Percentiles rank a stretch among this genome's conserved stretches.
These are phyloP conservation scores for Clarias laeviceps DNA, from an alignment of 2,797 vertebrate species.

Conservation along the genomic window DNA sequence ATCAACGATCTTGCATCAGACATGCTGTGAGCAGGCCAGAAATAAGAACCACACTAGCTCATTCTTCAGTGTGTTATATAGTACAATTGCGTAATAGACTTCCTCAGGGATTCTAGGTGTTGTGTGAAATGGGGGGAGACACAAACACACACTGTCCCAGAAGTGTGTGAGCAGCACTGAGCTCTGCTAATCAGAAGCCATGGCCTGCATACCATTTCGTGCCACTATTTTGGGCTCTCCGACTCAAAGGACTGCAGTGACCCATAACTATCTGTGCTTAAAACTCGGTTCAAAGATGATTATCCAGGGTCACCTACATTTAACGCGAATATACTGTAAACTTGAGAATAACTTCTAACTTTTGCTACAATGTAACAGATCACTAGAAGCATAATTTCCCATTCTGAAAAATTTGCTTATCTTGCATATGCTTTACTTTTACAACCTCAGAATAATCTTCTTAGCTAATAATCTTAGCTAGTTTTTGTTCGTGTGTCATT, in stretches of 20 bases:
- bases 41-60: not conserved
- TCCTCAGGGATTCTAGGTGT: not conserved
- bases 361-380: too few species aligned
- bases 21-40: constrained; percentile 1
- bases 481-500: too few species aligned
- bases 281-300: not conserved
- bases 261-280: constrained; percentile 1
- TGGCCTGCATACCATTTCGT: constrained; percentile 5
- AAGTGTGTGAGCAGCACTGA: constrained; percentile 1
- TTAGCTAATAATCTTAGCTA: too few species aligned
- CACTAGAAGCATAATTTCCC: not conserved
- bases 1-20: not conserved
- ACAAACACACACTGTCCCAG: not conserved
- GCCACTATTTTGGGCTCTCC: constrained; percentile 16
- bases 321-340: not conserved
- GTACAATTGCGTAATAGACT: constrained; percentile 6
- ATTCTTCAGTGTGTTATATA: not conserved
- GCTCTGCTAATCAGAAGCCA: constrained; percentile 2
- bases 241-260: constrained; percentile 2
- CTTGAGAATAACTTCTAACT: too few species aligned
- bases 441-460: not conserved
- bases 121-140: not conserved
- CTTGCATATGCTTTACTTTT: not conserved
- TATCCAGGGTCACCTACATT: not conserved
- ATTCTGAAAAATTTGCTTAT: not conserved